Evolutionary conservation across 2,113 vertebrate species (phyloP).

Genomic region (Pterocles orientalis): DNA sequence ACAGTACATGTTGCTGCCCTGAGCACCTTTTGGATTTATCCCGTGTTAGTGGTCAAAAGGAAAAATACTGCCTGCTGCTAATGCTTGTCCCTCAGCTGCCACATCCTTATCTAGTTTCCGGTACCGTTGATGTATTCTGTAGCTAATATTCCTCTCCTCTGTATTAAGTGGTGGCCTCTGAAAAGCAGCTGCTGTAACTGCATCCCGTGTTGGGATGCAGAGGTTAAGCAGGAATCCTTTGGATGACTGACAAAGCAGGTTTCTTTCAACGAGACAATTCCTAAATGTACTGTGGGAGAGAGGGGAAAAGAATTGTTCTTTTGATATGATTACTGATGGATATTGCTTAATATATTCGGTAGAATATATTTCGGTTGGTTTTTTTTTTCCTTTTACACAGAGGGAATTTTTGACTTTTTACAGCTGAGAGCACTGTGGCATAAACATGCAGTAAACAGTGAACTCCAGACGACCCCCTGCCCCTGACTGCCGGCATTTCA

Average conservation of each 20-base stretch:
- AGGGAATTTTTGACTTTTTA: background rate
- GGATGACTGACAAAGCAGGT: background rate
- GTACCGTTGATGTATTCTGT: background rate
- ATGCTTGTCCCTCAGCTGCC: background rate
- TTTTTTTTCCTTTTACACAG: background rate
- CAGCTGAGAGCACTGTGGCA: background rate
- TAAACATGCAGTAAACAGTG: background rate
- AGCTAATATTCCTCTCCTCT: background rate
- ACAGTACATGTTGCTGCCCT: no score
- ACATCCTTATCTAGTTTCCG: background rate
- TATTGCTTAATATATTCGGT: background rate
- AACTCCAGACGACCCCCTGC: background rate
- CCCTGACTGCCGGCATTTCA: background rate
- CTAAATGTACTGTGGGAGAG: background rate
- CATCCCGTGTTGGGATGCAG: background rate
- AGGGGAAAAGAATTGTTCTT: accelerated
- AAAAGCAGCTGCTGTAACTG: background rate
- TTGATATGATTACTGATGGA: background rate
- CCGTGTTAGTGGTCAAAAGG: background rate
- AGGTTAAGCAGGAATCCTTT: background rate
- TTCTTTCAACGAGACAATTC: background rate
- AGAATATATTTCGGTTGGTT: accelerated
- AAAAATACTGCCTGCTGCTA: background rate
- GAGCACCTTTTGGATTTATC: background rate
- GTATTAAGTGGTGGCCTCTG: background rate